Evolutionary conservation across 1,140 invertebrate genomes (phyloP), one percentile per base, ranked within the genome.

Genomic region (Lanistes nyassanus): DNA sequence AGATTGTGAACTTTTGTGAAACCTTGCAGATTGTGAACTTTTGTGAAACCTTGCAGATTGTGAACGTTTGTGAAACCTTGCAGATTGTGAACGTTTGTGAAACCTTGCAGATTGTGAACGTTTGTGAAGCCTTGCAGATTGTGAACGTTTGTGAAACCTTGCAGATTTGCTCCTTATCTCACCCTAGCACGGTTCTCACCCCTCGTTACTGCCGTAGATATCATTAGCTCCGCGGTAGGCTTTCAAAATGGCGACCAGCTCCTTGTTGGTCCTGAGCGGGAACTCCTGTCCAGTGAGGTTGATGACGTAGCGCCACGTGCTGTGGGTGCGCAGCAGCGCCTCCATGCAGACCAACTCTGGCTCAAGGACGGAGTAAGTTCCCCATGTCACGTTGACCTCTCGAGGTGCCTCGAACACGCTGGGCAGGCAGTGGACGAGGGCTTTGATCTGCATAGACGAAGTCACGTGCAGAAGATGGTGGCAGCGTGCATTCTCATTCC

Each of bases 251-350:
- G 74, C 65, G 0, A 83, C 83, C 36, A 85, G 65, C 51, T 86
- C 80, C 53, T 58, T 73, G 72, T 86, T 86, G 11, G 84, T 85
- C 67, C 82, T 81, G 4, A 84, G 68, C 3, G 85, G 85, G 51
- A 84, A 83, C 62, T 86, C 85, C 58, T 83, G 84, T 7, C 81
- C 82, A 0, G 84, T 83, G 19, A 85, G 67, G 69, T 85, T 85
- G 16, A 85, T 80, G 53, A 85, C 81, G 72, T 86, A 86, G 70
- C 80, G 81, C 85, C 85, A 86, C 19, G 69, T 76, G 55, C 65
- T 68, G 39, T 78, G 69, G 19, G 34, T 56, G 1, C 47, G n/a
- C 51, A 76, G 76, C 23, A 83, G 64, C 9, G 79, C 78, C 72
- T 78, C 56, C 81, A 83, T 80, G 65, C 83, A 84, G 6, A 60